Percentiles rank a stretch among this genome's conserved stretches.
These are phyloP conservation scores for Dryocosmus kuriphilus DNA, from an alignment of 2,888 invertebrate genomes.

Conservation along the genomic window DNA sequence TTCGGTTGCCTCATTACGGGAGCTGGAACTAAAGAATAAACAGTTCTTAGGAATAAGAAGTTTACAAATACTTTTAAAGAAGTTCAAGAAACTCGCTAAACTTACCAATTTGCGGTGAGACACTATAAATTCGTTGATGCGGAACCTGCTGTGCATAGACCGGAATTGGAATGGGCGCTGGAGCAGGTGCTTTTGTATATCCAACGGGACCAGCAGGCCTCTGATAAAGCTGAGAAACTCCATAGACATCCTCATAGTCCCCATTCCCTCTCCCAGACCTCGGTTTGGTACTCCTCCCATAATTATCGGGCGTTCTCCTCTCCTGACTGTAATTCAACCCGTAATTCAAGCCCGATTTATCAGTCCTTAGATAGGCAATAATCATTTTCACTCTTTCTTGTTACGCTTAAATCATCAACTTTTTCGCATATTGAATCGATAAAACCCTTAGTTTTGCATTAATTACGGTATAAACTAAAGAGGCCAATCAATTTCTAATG, in stretches of 20 bases:
- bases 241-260: constrained; percentile 90
- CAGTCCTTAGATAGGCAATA: constrained; percentile 69
- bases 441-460: no score
- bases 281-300: constrained; percentile 80
- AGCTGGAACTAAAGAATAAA: constrained; percentile 50
- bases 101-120: constrained; percentile 41
- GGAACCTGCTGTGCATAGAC: constrained; percentile 66
- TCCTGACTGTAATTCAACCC: constrained; percentile 78
- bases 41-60: not conserved
- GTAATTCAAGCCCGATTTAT: constrained; percentile 74
- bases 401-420: no score
- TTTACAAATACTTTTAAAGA: not conserved
- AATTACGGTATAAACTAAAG: no score
- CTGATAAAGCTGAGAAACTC: constrained; percentile 70
- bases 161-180: constrained; percentile 70
- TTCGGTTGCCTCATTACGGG: constrained; percentile 65
- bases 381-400: no score
- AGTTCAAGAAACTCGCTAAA: no score
- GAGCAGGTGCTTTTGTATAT: constrained; percentile 63
- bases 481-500: no score
- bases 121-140: constrained; percentile 42
- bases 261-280: constrained; percentile 69
- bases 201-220: constrained; percentile 70
- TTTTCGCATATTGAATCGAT: no score
- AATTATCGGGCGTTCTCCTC: constrained; percentile 90